phyloP scores from a whole-genome alignment of 2,888 invertebrate species.

The Argyresthia albistria region DNA sequence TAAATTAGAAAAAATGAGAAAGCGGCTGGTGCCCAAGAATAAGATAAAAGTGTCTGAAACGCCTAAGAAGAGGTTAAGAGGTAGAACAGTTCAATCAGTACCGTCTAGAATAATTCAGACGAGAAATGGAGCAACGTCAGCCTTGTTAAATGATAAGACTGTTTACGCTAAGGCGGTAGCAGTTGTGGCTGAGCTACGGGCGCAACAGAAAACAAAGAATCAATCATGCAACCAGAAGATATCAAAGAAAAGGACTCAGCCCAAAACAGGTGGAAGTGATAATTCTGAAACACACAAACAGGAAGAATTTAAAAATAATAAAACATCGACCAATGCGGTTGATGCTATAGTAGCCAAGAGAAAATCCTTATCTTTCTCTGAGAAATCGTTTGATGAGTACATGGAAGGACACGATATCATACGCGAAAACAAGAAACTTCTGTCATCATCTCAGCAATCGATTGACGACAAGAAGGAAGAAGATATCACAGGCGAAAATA shows the following conservation, averaged over 20 bases:
- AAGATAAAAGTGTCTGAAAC: slow-evolving; percentile 30
- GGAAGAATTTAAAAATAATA: background rate
- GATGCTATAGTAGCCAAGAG: background rate
- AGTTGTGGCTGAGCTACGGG: slow-evolving; percentile 7
- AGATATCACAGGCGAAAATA: background rate
- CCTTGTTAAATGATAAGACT: background rate
- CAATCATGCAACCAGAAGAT: background rate
- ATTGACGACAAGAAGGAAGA: slow-evolving; percentile 11
- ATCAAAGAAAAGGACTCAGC: no score
- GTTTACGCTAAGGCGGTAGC: slow-evolving; percentile 4
- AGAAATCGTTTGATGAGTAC: no score
- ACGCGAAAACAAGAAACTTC: background rate
- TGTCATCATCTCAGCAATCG: slow-evolving; percentile 11
- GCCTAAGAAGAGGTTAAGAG: slow-evolving; percentile 7
- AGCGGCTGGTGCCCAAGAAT: slow-evolving; percentile 32
- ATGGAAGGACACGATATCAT: no score
- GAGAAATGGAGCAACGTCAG: no score
- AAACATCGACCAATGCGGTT: background rate
- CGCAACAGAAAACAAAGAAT: background rate
- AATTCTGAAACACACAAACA: no score
- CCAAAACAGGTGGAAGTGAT: no score
- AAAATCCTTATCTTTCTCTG: background rate
- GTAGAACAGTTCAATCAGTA: background rate
- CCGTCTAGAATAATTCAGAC: background rate
- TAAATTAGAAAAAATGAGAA: slow-evolving; percentile 36